Evolutionary conservation across 2,888 invertebrate species (phyloP).

Genomic region (Smittia aterrima): DNA sequence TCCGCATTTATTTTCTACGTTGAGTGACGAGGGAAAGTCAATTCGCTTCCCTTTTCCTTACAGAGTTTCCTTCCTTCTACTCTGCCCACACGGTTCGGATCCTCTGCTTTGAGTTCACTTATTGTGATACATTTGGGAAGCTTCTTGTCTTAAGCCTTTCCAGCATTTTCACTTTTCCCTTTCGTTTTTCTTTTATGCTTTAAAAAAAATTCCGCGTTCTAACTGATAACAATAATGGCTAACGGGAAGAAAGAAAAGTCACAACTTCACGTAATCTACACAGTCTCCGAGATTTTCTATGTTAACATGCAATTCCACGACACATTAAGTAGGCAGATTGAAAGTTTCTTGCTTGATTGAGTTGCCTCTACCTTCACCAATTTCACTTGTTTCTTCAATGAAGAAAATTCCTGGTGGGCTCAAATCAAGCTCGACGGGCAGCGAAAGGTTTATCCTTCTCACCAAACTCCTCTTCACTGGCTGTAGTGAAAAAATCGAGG

Average conservation of each 20-base stretch:
- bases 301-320: constrained; percentile 32
- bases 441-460: constrained; percentile 25
- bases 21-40: constrained; percentile 14
- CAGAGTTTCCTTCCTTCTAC: neutral
- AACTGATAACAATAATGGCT: constrained; percentile 40
- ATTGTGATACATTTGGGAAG: neutral
- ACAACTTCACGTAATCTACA: constrained; percentile 15
- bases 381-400: neutral
- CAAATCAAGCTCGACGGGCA: neutral
- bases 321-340: neutral
- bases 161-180: constrained; percentile 1
- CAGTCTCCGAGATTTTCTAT: constrained; percentile 23
- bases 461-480: constrained; percentile 37
- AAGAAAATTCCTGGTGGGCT: constrained; percentile 5
- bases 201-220: neutral
- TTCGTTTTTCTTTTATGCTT: constrained; percentile 5
- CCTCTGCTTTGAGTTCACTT: neutral
- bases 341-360: neutral
- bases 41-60: neutral
- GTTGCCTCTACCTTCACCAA: neutral
- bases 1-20: neutral
- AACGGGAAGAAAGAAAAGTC: constrained; percentile 16
- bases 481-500: constrained; percentile 31
- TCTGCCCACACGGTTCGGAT: neutral
- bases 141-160: neutral